Evolutionary conservation across 2,888 invertebrate species (phyloP).

Genomic region (Ormyrus thymus): DNA sequence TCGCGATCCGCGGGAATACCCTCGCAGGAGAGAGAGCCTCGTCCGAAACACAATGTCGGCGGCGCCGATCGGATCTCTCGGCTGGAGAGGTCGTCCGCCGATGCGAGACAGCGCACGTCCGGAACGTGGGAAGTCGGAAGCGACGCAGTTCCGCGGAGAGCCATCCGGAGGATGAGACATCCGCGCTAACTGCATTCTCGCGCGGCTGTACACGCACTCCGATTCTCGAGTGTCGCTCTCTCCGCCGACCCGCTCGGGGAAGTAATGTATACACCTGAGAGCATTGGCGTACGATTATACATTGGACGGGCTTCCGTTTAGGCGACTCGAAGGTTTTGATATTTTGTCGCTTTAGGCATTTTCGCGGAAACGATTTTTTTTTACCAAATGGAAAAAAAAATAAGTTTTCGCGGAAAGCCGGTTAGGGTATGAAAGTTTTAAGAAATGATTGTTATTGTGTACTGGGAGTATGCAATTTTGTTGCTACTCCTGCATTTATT

Average conservation of each 20-base stretch:
- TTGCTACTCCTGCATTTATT: too few species aligned
- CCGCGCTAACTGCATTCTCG: not conserved
- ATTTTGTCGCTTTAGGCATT: too few species aligned
- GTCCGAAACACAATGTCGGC: slow-evolving; percentile 36
- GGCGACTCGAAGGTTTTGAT: too few species aligned
- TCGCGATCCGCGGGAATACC: slow-evolving; percentile 5
- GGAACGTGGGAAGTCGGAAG: slow-evolving; percentile 56
- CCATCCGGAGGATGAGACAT: not conserved
- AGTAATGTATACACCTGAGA: slow-evolving; percentile 18
- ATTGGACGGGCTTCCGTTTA: too few species aligned
- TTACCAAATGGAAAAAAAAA: too few species aligned
- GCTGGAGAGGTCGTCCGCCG: slow-evolving; percentile 51
- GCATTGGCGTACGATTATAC: not conserved
- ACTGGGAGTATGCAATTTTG: too few species aligned
- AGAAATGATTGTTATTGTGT: too few species aligned
- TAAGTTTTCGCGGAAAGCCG: too few species aligned
- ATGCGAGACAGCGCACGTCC: slow-evolving; percentile 48
- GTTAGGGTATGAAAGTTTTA: too few species aligned
- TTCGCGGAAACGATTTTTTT: too few species aligned
- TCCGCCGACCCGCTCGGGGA: not conserved
- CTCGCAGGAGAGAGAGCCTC: not conserved
- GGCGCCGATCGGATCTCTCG: slow-evolving; percentile 50
- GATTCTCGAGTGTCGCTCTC: slow-evolving; percentile 19
- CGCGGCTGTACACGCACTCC: not conserved
- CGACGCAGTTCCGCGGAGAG: slow-evolving; percentile 27